Base-by-base conservation (phyloP, 2,797 vertebrate species). In the Borostomias antarcticus region DNA sequence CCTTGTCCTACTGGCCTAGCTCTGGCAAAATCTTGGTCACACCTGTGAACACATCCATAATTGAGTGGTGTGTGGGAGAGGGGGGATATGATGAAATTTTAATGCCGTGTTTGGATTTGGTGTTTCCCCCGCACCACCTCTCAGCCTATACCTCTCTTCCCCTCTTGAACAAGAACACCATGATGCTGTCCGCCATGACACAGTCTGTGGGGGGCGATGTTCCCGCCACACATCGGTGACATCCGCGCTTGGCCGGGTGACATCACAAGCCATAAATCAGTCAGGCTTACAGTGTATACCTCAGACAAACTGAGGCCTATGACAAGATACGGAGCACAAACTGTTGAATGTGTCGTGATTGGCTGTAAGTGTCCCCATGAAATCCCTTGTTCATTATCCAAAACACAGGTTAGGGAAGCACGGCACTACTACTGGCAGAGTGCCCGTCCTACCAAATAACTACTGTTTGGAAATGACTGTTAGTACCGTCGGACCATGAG, bases 31-130 rank as follows among this genome's bases (percentile, higher is more conserved):
- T 60, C 69, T 69, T 73, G 64, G 80, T 77, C 77, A 58, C 51
- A 65, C 78, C 65, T 78, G 82, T 81, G 23, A 79, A 78, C 32
- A 70, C 64, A 86, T 89, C 79, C 89, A 89, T 89, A 86, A 88
- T 86, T 87, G 75, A 90, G 77, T 63, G 79, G 80, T 73, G 82
- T 47, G 62, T 76, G n/a, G 75, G 70, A 82, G 70, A 82, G 82
- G 79, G 76, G 67, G 62, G 63, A 68, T 40, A 70, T 73, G 77
- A 80, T 89, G 74, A 85, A 90, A 84, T 47, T 82, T 75, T 82
- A 69, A 88, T 88, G 79, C 78, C 70, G 80, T 82, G 78, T 84
- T 80, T 86, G 79, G 82, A 84, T 79, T 83, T 62, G 70, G 66
- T 52, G 17, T 37, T 21, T 29, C 23, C 1, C 17, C 37, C 25